These are phyloP conservation scores for Beris chalybata DNA, from an alignment of 2,888 invertebrate species.

Conservation along the genomic window DNA sequence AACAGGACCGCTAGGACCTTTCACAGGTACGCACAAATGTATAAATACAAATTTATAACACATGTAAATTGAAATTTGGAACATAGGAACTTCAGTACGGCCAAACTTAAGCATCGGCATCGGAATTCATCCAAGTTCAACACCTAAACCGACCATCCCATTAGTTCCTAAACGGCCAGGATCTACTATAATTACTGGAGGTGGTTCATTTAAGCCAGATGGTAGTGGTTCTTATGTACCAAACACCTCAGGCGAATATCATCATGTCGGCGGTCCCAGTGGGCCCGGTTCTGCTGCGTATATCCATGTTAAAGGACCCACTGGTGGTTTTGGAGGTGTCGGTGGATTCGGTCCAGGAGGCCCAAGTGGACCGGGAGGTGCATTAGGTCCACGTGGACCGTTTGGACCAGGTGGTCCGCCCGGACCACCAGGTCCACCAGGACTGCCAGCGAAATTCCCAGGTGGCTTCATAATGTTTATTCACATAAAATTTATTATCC, in stretches of 20 bases:
- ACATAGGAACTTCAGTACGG: neutral
- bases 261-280: conserved; percentile 33
- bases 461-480: conserved; percentile 33
- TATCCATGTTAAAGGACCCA: conserved; percentile 29
- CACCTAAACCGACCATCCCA: conserved; percentile 13
- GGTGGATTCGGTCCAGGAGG: conserved; percentile 48
- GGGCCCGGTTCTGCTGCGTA: conserved; percentile 41
- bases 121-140: neutral
- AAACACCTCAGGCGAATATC: conserved; percentile 36
- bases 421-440: conserved; percentile 50
- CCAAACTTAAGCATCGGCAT: conserved; percentile 3
- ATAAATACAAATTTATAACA: too few relatives aligned
- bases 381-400: conserved; percentile 36
- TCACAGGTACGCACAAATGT: too few relatives aligned
- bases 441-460: conserved; percentile 44
- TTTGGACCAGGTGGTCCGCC: conserved; percentile 42
- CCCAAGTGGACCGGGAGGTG: conserved; percentile 39
- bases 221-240: conserved; percentile 32
- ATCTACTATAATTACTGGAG: conserved; percentile 10
- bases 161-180: neutral
- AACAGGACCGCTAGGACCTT: conserved; percentile 55
- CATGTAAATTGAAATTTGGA: too few relatives aligned
- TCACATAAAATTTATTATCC: too few relatives aligned
- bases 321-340: neutral
- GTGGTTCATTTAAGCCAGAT: conserved; percentile 2